phyloP scores from a whole-genome alignment of 2,888 invertebrate species.

The Agapostemon virescens region DNA sequence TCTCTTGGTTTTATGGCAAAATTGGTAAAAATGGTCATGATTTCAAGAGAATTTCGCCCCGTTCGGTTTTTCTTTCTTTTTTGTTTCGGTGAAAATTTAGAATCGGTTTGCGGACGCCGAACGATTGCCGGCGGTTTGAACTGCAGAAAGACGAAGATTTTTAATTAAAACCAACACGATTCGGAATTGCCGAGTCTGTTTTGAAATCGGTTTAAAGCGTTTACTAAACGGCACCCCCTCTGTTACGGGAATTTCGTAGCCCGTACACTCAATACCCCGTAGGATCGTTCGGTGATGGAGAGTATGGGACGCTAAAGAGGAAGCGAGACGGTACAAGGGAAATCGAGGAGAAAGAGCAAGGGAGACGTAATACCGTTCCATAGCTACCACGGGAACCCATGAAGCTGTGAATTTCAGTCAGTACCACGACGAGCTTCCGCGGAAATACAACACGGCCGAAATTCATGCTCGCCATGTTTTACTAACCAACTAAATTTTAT shows the following conservation, averaged over 20 bases:
- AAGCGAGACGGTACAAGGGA: conserved; percentile 32
- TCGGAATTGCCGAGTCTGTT: conserved; percentile 30
- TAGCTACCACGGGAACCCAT: conserved; percentile 67
- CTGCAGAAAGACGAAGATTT: neutral
- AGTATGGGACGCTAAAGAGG: conserved; percentile 47
- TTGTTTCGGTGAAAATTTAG: neutral
- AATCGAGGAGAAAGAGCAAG: conserved; percentile 45
- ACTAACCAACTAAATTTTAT: conserved; percentile 33
- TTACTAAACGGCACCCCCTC: conserved; percentile 67
- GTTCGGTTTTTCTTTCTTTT: neutral
- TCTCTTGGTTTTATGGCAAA: too few species aligned
- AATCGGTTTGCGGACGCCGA: neutral
- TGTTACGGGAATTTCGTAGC: conserved; percentile 67
- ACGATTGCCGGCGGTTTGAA: neutral
- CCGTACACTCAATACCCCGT: conserved; percentile 63
- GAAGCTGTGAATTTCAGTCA: conserved; percentile 69
- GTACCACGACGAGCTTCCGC: conserved; percentile 70
- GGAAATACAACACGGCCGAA: conserved; percentile 67
- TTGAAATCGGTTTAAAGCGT: conserved; percentile 58
- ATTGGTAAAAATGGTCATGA: neutral
- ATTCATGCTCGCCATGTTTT: conserved; percentile 40
- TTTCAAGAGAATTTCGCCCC: neutral
- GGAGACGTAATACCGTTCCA: conserved; percentile 64
- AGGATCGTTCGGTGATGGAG: conserved; percentile 47
- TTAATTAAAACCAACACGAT: conserved; percentile 14